Percentiles rank a stretch among this genome's conserved stretches.
Conservation (phyloP, 2,888 invertebrate species). For the Tryphoninae sp. region DNA sequence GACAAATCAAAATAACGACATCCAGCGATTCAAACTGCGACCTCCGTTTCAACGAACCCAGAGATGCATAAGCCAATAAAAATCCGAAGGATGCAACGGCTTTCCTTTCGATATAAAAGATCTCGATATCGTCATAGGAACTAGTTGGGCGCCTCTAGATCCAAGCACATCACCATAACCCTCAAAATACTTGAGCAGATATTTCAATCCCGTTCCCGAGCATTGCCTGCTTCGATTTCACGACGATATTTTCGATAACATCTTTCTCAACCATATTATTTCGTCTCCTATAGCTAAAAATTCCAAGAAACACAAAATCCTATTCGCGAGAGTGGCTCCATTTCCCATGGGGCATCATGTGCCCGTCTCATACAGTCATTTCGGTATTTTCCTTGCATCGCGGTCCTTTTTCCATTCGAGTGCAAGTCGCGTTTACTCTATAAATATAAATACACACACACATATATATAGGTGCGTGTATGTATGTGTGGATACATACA, state of each 20-base stretch:
- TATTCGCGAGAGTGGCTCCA: slow-evolving; percentile 8
- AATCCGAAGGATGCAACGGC: no score
- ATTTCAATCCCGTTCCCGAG: not conserved
- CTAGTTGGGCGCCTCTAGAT: not conserved
- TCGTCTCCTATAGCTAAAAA: not conserved
- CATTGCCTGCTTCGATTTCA: slow-evolving; percentile 9
- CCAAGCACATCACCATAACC: not conserved
- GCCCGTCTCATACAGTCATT: slow-evolving; percentile 9
- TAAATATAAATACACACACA: slow-evolving; percentile 11
- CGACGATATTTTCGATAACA: no score
- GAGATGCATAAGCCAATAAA: no score
- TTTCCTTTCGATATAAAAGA: no score
- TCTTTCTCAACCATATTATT: not conserved
- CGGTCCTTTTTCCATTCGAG: slow-evolving; percentile 29
- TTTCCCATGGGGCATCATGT: not conserved
- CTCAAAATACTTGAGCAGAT: not conserved
- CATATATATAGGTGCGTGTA: not conserved
- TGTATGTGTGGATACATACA: not conserved
- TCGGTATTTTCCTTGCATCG: slow-evolving; percentile 34
- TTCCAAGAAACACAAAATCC: not conserved
- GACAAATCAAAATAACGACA: no score
- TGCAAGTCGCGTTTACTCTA: slow-evolving; percentile 35
- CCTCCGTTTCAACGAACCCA: no score
- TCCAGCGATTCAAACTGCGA: no score
- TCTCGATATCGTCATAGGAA: no score